phyloP scores from a whole-genome alignment of 2,113 vertebrate genomes.

The Mellivora capensis region DNA sequence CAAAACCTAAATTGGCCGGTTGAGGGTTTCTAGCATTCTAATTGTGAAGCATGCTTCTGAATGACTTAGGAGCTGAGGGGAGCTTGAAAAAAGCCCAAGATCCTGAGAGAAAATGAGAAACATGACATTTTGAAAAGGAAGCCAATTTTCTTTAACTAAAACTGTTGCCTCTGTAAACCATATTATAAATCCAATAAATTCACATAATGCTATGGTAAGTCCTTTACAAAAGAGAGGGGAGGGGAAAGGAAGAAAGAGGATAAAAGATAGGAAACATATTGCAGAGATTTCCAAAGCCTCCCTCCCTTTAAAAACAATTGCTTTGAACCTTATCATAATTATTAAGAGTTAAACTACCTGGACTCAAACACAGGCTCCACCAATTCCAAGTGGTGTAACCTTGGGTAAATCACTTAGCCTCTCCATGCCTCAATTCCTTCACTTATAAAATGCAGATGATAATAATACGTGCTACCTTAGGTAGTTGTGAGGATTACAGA shows the following conservation, averaged over 20 bases:
- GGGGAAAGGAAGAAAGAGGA: not conserved
- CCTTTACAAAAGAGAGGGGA: constrained; percentile 68
- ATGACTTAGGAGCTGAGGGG: constrained; percentile 82
- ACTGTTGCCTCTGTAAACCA: constrained; percentile 83
- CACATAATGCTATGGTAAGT: constrained; percentile 79
- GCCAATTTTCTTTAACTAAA: constrained; percentile 85
- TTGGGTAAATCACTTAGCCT: not conserved
- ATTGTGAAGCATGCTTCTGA: constrained; percentile 81
- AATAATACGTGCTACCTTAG: not conserved
- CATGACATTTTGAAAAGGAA: constrained; percentile 87
- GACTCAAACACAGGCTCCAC: not conserved
- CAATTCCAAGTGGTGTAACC: not conserved
- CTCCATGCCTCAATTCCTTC: not conserved
- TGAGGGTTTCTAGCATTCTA: constrained; percentile 81
- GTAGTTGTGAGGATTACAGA: not conserved
- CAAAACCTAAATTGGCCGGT: constrained; percentile 79
- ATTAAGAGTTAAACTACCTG: not conserved
- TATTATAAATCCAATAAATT: constrained; percentile 83
- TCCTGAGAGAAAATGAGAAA: constrained; percentile 83
- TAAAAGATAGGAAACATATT: constrained; percentile 7
- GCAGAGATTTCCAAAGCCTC: constrained; percentile 19
- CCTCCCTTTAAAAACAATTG: constrained; percentile 20
- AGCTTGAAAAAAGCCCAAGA: constrained; percentile 78
- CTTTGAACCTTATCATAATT: not conserved
- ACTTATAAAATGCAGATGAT: not conserved